Percentiles rank a stretch among this genome's conserved stretches.
Conservation (phyloP, 2,797 vertebrate genomes). For the Spatula clypeata region DNA sequence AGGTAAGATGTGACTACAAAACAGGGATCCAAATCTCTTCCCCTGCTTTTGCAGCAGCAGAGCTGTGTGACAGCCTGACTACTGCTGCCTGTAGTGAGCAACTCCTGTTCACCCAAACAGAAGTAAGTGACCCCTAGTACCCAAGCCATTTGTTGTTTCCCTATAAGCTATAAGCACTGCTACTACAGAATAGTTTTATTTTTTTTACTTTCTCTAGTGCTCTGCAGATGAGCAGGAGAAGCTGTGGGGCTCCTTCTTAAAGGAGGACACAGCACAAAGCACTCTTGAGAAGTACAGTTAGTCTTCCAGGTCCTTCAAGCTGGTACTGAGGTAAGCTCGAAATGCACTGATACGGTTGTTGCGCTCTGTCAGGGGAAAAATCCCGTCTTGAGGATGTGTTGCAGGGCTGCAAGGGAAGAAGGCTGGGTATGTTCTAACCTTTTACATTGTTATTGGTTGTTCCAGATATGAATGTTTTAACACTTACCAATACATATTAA, state of each 20-base stretch:
- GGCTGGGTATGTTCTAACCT: rapidly evolving
- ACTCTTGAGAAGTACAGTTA: background rate
- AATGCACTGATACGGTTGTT: rapidly evolving
- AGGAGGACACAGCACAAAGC: background rate
- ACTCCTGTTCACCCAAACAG: background rate
- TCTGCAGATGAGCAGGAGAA: background rate
- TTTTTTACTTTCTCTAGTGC: background rate
- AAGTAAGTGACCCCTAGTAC: background rate
- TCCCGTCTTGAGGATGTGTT: rapidly evolving
- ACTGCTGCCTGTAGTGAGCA: background rate
- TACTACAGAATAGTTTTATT: background rate
- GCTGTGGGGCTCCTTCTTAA: background rate
- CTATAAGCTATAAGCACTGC: background rate
- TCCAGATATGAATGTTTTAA: background rate
- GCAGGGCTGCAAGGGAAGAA: background rate
- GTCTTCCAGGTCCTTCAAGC: background rate
- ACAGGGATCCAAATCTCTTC: background rate
- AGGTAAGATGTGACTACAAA: background rate
- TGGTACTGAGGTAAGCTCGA: background rate
- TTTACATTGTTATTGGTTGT: background rate
- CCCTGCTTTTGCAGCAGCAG: background rate
- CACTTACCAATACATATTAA: background rate
- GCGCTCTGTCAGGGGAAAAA: background rate
- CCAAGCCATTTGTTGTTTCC: rapidly evolving
- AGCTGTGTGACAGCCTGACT: background rate